phyloP scores from a whole-genome alignment of 2,113 vertebrate species.

The Calonectris borealis region DNA sequence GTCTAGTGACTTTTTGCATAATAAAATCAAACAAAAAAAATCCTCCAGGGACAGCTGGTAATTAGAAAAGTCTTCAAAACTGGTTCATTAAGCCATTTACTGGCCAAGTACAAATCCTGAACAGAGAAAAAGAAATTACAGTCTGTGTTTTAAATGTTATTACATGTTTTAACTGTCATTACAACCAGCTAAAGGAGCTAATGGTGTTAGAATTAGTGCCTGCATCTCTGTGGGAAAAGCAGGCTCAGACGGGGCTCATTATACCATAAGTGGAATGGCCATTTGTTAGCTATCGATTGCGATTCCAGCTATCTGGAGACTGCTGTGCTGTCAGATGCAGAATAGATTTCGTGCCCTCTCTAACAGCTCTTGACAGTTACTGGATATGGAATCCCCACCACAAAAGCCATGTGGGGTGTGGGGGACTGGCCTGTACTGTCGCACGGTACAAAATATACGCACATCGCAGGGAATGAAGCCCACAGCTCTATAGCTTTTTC shows the following conservation, averaged over 20 bases:
- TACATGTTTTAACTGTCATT: constrained; percentile 40
- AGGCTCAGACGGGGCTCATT: background rate
- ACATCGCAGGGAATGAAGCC: background rate
- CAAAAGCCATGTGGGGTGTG: background rate
- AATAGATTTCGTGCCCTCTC: background rate
- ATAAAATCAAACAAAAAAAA: background rate
- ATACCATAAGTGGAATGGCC: constrained; percentile 20
- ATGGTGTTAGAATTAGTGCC: constrained; percentile 5
- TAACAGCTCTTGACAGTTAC: background rate
- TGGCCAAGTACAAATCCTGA: constrained; percentile 36
- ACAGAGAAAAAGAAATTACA: constrained; percentile 31
- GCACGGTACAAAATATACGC: background rate
- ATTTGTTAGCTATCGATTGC: constrained; percentile 39
- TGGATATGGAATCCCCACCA: background rate
- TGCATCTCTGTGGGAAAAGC: constrained; percentile 22
- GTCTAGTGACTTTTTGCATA: background rate
- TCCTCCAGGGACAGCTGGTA: background rate
- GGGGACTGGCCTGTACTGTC: background rate
- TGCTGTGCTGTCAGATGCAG: constrained; percentile 18
- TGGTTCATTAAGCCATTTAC: background rate
- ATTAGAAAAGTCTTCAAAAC: background rate
- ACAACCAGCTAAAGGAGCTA: constrained; percentile 8
- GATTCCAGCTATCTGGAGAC: constrained; percentile 6
- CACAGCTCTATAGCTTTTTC: background rate
- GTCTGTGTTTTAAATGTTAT: constrained; percentile 43